Percentiles rank a stretch among this genome's conserved stretches.
Evolutionary conservation across 2,113 vertebrate species (phyloP).

Genomic region (Tiliqua scincoides): DNA sequence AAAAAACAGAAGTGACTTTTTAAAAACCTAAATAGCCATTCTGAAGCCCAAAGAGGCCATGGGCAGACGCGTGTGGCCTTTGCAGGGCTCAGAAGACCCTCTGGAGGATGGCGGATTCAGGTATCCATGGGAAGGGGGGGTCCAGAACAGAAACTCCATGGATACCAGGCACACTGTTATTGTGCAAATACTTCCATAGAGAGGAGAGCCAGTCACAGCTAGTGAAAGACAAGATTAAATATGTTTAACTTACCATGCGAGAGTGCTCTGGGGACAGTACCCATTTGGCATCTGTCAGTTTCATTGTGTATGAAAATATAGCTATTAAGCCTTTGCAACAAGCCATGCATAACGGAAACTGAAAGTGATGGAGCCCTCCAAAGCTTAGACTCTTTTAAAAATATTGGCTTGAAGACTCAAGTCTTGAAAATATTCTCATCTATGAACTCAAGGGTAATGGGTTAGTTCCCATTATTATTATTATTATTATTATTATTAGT

Average conservation of each 20-base stretch:
- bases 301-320: neutral
- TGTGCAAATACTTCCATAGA: neutral
- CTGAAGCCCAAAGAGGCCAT: too few species aligned
- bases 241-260: neutral
- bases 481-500: too few species aligned
- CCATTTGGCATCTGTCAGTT: neutral
- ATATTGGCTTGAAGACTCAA: fast-evolving
- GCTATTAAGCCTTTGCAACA: fast-evolving
- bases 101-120: too few species aligned
- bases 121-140: too few species aligned
- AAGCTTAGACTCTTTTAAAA: neutral
- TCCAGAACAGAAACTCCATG: too few species aligned
- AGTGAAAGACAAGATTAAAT: neutral
- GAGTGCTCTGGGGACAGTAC: neutral
- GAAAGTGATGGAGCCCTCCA: fast-evolving
- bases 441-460: neutral
- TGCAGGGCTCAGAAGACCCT: too few species aligned
- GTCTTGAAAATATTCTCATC: neutral
- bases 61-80: too few species aligned
- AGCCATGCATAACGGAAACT: fast-evolving
- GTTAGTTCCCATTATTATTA: too few species aligned
- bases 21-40: too few species aligned
- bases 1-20: too few species aligned
- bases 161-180: too few species aligned
- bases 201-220: neutral